A percentile compares a stretch with the other conserved stretches of the same genome.
phyloP scores from a whole-genome alignment of 2,113 vertebrate genomes.

The Piaya cayana region DNA sequence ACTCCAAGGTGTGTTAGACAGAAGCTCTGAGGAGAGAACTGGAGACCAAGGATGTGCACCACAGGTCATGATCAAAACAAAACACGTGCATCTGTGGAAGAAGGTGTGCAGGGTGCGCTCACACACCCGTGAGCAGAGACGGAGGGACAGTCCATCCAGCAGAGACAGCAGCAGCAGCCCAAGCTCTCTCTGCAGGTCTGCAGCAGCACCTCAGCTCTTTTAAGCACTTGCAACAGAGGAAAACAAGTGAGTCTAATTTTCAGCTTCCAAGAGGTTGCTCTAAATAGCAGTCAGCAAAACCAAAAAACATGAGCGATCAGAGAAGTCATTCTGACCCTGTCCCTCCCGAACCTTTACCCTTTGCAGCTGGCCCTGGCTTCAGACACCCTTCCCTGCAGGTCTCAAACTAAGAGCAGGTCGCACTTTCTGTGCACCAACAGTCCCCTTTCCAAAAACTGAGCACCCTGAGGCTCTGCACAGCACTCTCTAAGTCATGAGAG shows the following conservation, averaged over 20 bases:
- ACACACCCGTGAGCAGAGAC: background rate
- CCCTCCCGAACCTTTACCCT: background rate
- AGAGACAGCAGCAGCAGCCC: background rate
- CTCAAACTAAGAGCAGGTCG: background rate
- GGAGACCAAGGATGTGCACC: background rate
- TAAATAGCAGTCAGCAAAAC: background rate
- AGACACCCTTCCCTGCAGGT: background rate
- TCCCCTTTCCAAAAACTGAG: background rate
- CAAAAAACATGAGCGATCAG: background rate
- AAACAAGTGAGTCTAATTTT: background rate
- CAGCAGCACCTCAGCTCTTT: background rate
- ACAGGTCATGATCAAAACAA: background rate
- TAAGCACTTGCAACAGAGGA: background rate
- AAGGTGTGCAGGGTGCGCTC: background rate
- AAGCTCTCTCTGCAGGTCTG: background rate
- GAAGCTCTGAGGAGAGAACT: background rate
- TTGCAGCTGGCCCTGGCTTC: constrained; percentile 16
- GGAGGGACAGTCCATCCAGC: background rate
- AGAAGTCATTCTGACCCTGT: background rate
- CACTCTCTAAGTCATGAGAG: background rate
- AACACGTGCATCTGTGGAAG: background rate
- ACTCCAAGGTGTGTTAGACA: background rate
- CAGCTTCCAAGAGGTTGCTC: background rate
- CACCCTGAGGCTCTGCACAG: background rate
- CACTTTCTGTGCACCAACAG: background rate